Evolutionary conservation across 2,113 vertebrate genomes (phyloP), one percentile per base, ranked within the genome.

Genomic region (Coregonus clupeaformis): DNA sequence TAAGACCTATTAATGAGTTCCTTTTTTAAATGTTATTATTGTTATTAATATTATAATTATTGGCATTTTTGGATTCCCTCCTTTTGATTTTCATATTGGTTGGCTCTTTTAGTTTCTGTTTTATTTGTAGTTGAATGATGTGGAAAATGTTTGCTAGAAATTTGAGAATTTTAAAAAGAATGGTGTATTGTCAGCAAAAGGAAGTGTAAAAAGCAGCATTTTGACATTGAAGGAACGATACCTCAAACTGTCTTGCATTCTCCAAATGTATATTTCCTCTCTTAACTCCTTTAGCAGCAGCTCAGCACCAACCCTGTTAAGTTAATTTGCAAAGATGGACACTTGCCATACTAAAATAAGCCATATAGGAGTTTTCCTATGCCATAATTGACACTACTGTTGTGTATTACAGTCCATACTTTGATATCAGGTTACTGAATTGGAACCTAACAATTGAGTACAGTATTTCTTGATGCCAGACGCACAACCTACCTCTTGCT

Each of bases 41-140:
- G 77, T 82, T 84, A 80, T 82, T 83, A 84, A 82, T 86, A 84
- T 87, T 82, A 82, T 84, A 75, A 85, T 82, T 81, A 80, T 82
- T 82, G 66, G 69, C 36, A 75, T 85, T 75, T 71, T 22, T 67
- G 4, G 68, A 82, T 69, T 68, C 76, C 55, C 14, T 13, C n/a
- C 12, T 71, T 78, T 69, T 64, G 36, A 76, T 75, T 32, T 82
- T 65, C 62, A 27, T 52, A 52, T 80, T 57, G 71, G 22, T 65
- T 75, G 49, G 30, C 18, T 29, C 29, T 68, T 71, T 65, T 84
- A 73, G 80, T 70, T 68, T 77, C 65, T 20, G 42, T 47, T 81
- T 80, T 68, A 63, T 81, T 85, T 71, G 81, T 85, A 85, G 82
- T 60, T 85, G 75, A 87, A 81, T 78, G 25, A 81, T 82, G 83